Conservation (phyloP, 2,113 vertebrate species). For the Tympanuchus pallidicinctus region DNA sequence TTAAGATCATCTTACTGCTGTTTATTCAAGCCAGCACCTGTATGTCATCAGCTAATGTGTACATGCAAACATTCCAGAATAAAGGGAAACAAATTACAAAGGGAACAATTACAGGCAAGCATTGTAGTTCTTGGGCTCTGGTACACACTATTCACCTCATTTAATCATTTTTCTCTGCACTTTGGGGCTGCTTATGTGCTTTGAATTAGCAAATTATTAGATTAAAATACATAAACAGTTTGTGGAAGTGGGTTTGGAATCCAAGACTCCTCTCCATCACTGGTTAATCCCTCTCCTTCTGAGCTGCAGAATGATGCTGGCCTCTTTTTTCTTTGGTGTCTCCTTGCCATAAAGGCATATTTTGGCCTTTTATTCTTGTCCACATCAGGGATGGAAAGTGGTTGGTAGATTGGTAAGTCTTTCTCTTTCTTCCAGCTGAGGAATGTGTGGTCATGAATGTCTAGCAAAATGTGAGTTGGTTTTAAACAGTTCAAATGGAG, state of each 20-base stretch:
- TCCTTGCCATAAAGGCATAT: neutral
- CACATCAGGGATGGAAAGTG: neutral
- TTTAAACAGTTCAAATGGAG: neutral
- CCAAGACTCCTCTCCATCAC: neutral
- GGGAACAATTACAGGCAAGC: neutral
- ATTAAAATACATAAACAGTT: neutral
- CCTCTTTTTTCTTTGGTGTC: neutral
- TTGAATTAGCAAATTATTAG: neutral
- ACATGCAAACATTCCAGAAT: neutral
- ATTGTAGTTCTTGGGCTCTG: neutral
- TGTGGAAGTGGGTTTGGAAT: neutral
- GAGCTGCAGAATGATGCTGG: neutral
- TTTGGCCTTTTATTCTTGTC: neutral
- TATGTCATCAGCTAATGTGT: neutral
- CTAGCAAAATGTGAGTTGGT: neutral
- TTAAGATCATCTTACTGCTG: neutral
- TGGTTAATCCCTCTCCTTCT: neutral
- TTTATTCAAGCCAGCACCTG: neutral
- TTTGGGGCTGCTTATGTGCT: neutral
- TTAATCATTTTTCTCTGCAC: neutral
- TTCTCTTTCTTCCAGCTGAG: accelerated
- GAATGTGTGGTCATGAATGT: neutral
- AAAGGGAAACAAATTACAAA: neutral
- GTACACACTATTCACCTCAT: neutral
- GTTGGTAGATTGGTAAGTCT: neutral